These are phyloP conservation scores for Pachyrhynchus sulphureomaculatus DNA, from an alignment of 1,140 invertebrate species.

Conservation along the genomic window DNA sequence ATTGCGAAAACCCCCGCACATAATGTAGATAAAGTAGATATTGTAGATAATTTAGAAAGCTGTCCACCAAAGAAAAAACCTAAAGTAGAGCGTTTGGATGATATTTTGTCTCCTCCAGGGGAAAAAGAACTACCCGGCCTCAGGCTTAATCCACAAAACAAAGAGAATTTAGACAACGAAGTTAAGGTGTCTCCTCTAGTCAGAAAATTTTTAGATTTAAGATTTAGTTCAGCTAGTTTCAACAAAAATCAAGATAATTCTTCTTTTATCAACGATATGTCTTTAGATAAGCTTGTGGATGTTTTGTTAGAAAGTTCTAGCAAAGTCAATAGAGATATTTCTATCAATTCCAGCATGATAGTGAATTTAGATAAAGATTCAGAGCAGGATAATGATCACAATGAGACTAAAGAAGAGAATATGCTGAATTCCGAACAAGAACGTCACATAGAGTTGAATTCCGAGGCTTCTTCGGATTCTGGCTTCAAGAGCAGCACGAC, in stretches of 20 bases:
- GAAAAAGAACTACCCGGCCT: constrained; percentile 22
- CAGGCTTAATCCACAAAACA: neutral
- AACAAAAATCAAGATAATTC: constrained; percentile 34
- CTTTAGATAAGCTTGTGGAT: constrained; percentile 49
- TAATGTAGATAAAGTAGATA: constrained; percentile 9
- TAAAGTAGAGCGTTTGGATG: constrained; percentile 53
- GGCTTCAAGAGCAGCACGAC: constrained; percentile 43
- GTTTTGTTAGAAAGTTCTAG: constrained; percentile 42
- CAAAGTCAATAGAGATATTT: constrained; percentile 8
- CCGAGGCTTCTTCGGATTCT: constrained; percentile 42
- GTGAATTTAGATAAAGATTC: constrained; percentile 23
- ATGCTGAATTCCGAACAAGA: constrained; percentile 36
- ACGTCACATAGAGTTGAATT: constrained; percentile 12
- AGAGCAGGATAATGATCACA: constrained; percentile 42
- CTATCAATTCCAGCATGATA: constrained; percentile 26
- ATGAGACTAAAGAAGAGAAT: constrained; percentile 43
- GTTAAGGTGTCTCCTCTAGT: constrained; percentile 48
- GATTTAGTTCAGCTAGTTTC: constrained; percentile 36
- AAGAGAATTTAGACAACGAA: constrained; percentile 13
- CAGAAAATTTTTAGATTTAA: constrained; percentile 44
- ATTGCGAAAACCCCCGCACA: constrained; percentile 39
- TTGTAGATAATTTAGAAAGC: constrained; percentile 18
- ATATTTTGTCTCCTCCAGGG: constrained; percentile 56
- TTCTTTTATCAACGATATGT: constrained; percentile 48
- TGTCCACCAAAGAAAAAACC: constrained; percentile 38